Base-by-base conservation (phyloP, 1,140 invertebrate species). In the Drosophila grimshawi region DNA sequence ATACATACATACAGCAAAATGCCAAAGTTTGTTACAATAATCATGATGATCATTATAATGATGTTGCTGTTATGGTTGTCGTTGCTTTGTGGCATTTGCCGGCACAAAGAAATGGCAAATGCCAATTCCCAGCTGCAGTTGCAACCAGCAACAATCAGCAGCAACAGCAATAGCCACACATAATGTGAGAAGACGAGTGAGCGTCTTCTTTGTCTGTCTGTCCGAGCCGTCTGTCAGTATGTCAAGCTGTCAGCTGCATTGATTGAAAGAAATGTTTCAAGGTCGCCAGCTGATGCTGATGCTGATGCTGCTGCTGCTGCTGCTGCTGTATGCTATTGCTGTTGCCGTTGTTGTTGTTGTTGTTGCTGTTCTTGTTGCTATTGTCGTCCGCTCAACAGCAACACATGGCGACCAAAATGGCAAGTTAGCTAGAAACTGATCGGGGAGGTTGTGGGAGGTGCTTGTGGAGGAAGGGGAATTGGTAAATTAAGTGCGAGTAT, bases 71-170 rank as follows among this genome's bases (percentile, higher is more conserved):
- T 65, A 45, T 27, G 69, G 68, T 45, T 76, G 78, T 35, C 61
- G 67, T 70, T 70, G 81, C 59, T 76, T 61, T 76, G 53, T 86
- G 81, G 67, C 81, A 86, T 86, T 86, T 82, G 81, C 81, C 81
- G 81, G 81, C 81, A 82, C 51, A 76, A 86, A 86, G 81, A 86
- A 86, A 86, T 86, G 82, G 81, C 81, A 86, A 86, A 85, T 69
- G 81, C 59, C 86, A 86, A 82, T 67, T 81, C 80, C 63, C 76
- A 81, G 51, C 72, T 49, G 52, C 66, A 33, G 46, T 46, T 59
- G 53, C 52, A 33, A 5, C 35, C 11, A 33, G 33, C 33, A 33
- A 11, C 39, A 19, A 37, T 27, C 3, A n/a, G 30, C 75, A 53
- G 4, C 45, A 68, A 52, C 70, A 48, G 19, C 19, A 19, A 19